These are phyloP conservation scores for Thomomys bottae DNA, from an alignment of 2,113 vertebrate genomes.

Conservation along the genomic window DNA sequence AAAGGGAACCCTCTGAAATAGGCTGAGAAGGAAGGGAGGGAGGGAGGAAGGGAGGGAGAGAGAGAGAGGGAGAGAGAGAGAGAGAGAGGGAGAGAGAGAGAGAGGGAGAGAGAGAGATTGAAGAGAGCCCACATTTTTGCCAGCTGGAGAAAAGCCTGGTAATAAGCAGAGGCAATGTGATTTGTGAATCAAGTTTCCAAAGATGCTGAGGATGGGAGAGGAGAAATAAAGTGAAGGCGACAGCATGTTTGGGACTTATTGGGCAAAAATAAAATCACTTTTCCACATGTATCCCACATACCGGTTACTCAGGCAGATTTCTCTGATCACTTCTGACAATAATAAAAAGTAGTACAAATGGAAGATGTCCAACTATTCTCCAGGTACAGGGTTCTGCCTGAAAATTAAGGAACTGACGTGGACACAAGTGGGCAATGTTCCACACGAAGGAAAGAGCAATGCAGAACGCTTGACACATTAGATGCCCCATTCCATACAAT, in stretches of 20 bases:
- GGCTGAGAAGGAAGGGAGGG: not conserved
- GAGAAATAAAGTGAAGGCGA: not conserved
- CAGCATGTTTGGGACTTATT: conserved; percentile 26
- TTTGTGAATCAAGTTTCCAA: conserved; percentile 24
- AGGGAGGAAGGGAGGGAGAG: no score
- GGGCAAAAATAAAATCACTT: conserved; percentile 27
- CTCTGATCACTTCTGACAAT: not conserved
- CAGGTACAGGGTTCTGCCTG: not conserved
- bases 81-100: no score
- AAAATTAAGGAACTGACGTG: conserved; percentile 3
- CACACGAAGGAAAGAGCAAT: not conserved
- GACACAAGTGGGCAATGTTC: not conserved
- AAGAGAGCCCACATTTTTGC: not conserved
- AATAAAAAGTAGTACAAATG: conserved; percentile 22
- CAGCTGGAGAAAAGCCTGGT: not conserved
- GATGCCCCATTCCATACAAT: not conserved
- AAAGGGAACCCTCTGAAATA: not conserved
- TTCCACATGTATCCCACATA: not conserved
- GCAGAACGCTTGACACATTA: not conserved
- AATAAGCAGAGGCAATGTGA: not conserved
- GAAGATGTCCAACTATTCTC: not conserved
- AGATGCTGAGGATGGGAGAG: not conserved
- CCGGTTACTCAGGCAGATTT: not conserved
- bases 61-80: not conserved
- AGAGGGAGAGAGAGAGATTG: no score